Evolutionary conservation across 64 coral and sea anemone genomes (phyloP).

Genomic region (Stichodactyla mertensii): DNA sequence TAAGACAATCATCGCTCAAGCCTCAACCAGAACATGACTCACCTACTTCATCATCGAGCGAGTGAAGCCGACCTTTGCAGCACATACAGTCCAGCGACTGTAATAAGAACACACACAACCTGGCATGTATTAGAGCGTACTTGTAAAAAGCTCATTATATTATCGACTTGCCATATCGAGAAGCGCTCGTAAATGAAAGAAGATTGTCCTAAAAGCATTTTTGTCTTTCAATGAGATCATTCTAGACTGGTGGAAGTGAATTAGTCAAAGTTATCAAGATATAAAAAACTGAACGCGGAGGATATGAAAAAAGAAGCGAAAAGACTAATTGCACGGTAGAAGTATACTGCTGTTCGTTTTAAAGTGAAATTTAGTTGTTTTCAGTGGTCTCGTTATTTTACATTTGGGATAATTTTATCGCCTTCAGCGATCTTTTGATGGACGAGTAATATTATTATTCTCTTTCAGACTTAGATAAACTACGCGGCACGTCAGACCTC

Average conservation of each 20-base stretch:
- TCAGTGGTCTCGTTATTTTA: no score
- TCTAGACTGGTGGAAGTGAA: background rate
- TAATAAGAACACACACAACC: background rate
- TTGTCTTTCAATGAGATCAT: slow-evolving; percentile 15
- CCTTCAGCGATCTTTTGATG: background rate
- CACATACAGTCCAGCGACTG: background rate
- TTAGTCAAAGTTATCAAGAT: background rate
- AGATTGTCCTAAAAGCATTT: slow-evolving; percentile 23
- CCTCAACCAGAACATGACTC: no score
- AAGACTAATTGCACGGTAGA: background rate
- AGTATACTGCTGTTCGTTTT: background rate
- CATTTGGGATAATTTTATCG: background rate
- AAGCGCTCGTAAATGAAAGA: background rate
- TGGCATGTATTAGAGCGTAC: background rate
- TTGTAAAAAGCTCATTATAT: slow-evolving; percentile 3
- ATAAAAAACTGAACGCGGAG: background rate
- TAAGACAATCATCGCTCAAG: no score
- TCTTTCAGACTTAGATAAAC: background rate
- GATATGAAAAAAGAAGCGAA: background rate
- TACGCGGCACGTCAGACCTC: background rate
- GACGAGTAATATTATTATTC: background rate
- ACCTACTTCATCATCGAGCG: no score
- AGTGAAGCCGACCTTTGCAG: no score
- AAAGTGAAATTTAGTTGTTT: background rate
- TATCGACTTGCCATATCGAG: background rate